These are phyloP conservation scores for Tragelaphus buxtoni DNA, from an alignment of 2,113 vertebrate species.

Conservation along the genomic window DNA sequence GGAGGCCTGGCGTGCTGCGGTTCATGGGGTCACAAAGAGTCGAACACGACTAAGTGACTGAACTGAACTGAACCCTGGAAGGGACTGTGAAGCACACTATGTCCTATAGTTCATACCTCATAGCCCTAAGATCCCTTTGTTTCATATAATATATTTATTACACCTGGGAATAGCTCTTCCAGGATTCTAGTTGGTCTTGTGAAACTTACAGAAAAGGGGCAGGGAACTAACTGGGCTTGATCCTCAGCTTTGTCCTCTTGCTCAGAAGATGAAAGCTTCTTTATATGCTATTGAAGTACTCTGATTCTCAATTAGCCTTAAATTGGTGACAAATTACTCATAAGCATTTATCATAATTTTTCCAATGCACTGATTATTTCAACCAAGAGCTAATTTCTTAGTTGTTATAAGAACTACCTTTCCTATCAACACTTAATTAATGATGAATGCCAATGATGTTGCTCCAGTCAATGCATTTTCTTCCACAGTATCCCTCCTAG, in stretches of 20 bases:
- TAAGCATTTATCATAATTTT: neutral
- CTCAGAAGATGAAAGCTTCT: neutral
- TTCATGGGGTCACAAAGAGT: neutral
- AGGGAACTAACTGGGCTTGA: neutral
- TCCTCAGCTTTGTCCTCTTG: neutral
- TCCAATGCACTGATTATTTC: neutral
- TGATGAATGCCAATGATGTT: neutral
- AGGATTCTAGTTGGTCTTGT: neutral
- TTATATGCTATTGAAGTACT: neutral
- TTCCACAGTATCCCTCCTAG: neutral
- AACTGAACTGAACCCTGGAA: neutral
- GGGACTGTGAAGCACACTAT: neutral
- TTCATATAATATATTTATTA: neutral
- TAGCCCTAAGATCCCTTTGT: neutral
- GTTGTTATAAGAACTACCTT: neutral
- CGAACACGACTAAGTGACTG: neutral
- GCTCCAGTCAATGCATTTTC: neutral
- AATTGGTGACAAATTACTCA: neutral
- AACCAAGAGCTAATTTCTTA: neutral
- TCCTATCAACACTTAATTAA: neutral
- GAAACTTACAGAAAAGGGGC: neutral
- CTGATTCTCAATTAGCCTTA: neutral
- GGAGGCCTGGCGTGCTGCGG: accelerated
- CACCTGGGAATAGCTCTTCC: neutral
- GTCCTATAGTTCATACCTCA: neutral